phyloP scores from a whole-genome alignment of 2,113 vertebrate species.

The Pseudonaja textilis region DNA sequence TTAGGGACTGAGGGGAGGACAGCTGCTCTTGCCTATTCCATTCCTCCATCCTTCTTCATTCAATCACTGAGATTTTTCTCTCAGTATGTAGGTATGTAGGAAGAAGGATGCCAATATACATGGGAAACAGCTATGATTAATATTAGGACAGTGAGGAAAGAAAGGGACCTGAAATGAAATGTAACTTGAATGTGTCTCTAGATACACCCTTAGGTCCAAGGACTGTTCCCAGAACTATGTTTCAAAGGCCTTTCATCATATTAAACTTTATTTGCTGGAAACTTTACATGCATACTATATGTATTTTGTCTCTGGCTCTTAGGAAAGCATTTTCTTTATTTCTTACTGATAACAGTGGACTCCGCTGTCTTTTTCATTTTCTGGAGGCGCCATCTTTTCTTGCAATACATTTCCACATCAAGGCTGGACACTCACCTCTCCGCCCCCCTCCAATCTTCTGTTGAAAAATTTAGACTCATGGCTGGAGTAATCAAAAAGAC shows the following conservation, averaged over 20 bases:
- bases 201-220: conserved; percentile 3
- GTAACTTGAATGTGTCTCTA: conserved; percentile 5
- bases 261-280: conserved; percentile 74
- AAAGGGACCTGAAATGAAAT: conserved; percentile 26
- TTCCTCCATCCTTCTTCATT: background rate
- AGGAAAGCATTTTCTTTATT: conserved; percentile 70
- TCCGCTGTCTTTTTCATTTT: conserved; percentile 69
- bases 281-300: conserved; percentile 66
- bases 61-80: background rate
- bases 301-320: conserved; percentile 66
- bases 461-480: conserved; percentile 79
- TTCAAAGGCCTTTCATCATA: conserved; percentile 71
- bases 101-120: background rate
- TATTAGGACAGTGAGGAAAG: conserved; percentile 5
- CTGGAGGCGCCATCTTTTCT: conserved; percentile 57
- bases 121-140: background rate
- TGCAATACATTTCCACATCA: conserved; percentile 57
- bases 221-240: conserved; percentile 52
- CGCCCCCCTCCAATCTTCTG: conserved; percentile 64
- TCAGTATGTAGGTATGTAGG: background rate
- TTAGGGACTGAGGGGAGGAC: background rate
- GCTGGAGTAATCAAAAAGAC: conserved; percentile 79
- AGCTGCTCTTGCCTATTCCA: background rate
- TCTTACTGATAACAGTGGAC: conserved; percentile 60
- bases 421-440: conserved; percentile 61